Conservation (phyloP, 2,888 invertebrate genomes). For the Sisyra nigra region DNA sequence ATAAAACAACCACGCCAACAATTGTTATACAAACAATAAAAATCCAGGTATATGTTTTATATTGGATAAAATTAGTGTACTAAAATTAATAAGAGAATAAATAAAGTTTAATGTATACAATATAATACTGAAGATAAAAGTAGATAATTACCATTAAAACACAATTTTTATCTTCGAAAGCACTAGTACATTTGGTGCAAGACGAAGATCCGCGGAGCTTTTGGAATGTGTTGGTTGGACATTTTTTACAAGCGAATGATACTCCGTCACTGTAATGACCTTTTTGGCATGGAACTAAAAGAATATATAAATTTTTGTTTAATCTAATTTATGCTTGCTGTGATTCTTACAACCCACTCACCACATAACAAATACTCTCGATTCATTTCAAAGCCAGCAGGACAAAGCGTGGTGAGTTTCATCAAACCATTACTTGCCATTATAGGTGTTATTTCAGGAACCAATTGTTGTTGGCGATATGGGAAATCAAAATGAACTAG, state of each 20-base stretch:
- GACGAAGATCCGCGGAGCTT: slow-evolving; percentile 22
- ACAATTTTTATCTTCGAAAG: slow-evolving; percentile 23
- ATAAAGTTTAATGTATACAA: not conserved
- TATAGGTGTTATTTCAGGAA: not conserved
- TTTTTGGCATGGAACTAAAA: slow-evolving; percentile 23
- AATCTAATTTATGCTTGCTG: too few relatives aligned
- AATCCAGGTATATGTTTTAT: not conserved
- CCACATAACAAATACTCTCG: not conserved
- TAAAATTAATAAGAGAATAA: not conserved
- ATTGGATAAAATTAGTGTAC: not conserved
- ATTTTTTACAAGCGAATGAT: slow-evolving; percentile 21
- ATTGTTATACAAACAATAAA: not conserved
- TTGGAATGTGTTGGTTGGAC: slow-evolving; percentile 24
- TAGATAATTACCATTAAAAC: slow-evolving; percentile 11
- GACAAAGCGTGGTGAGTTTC: slow-evolving; percentile 22
- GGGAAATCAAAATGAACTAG: not conserved
- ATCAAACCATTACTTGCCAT: slow-evolving; percentile 16
- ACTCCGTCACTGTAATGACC: slow-evolving; percentile 23
- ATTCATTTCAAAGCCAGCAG: slow-evolving; percentile 23
- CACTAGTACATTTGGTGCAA: slow-evolving; percentile 22
- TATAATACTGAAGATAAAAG: not conserved
- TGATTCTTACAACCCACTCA: too few relatives aligned
- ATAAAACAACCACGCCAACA: too few relatives aligned
- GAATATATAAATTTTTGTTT: not conserved
- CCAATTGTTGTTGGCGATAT: not conserved